phyloP scores from a whole-genome alignment of 2,888 invertebrate genomes.

The Cremastinae sp. region DNA sequence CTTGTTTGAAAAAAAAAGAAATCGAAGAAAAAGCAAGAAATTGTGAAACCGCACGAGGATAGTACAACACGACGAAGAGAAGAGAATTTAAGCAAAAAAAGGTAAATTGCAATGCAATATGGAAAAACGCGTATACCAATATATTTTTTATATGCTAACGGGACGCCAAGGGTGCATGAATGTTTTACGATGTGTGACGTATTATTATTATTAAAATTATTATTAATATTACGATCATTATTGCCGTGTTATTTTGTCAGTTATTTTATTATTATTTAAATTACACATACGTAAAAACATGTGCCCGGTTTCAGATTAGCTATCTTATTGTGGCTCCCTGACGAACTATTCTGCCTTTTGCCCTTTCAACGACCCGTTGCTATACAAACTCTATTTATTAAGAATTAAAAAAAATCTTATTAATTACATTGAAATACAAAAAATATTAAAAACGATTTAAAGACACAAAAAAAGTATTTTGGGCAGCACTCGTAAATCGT shows the following conservation, averaged over 20 bases:
- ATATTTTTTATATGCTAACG: conserved; percentile 78
- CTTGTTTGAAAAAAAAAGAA: conserved; percentile 53
- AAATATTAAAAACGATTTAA: conserved; percentile 24
- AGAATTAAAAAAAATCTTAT: conserved; percentile 38
- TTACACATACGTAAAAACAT: conserved; percentile 63
- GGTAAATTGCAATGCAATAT: conserved; percentile 76
- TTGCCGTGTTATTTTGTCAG: conserved; percentile 41
- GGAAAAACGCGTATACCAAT: conserved; percentile 77
- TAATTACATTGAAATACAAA: not conserved
- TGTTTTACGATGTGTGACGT: conserved; percentile 66
- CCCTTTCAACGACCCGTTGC: conserved; percentile 58
- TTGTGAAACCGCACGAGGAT: conserved; percentile 65
- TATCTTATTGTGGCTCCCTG: conserved; percentile 68
- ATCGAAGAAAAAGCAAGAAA: conserved; percentile 59
- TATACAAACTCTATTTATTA: conserved; percentile 54
- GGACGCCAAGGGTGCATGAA: conserved; percentile 66
- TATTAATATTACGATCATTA: not conserved
- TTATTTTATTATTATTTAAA: no score
- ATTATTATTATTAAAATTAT: conserved; percentile 60
- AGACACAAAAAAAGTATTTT: conserved; percentile 48
- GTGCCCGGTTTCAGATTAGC: conserved; percentile 61
- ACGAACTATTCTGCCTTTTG: conserved; percentile 68
- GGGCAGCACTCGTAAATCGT: conserved; percentile 53
- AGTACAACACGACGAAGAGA: conserved; percentile 67
- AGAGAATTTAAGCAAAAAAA: conserved; percentile 61